Evolutionary conservation across 2,113 vertebrate genomes (phyloP).

Genomic region (Vicugna pacos): DNA sequence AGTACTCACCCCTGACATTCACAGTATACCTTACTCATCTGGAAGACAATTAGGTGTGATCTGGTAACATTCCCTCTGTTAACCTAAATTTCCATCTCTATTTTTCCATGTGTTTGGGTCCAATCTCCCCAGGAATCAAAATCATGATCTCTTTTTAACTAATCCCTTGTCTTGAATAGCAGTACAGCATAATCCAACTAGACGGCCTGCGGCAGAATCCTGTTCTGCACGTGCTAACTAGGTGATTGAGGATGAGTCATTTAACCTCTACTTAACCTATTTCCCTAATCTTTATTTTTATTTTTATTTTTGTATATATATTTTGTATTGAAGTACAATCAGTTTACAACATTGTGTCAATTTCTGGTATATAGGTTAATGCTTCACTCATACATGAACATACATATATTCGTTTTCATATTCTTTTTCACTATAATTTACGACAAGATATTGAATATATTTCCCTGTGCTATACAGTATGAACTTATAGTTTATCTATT

Average conservation of each 20-base stretch:
- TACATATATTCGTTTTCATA: too few relatives aligned
- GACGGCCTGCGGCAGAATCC: background rate
- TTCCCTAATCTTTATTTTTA: background rate
- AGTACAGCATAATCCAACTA: background rate
- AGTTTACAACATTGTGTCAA: too few relatives aligned
- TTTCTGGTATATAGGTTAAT: too few relatives aligned
- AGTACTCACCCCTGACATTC: background rate
- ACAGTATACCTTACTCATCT: background rate
- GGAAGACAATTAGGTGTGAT: background rate
- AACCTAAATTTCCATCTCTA: background rate
- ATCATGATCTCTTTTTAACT: background rate
- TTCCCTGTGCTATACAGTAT: too few relatives aligned
- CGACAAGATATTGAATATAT: too few relatives aligned
- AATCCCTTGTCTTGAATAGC: background rate
- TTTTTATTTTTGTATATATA: too few relatives aligned
- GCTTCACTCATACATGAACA: too few relatives aligned
- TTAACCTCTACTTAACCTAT: background rate
- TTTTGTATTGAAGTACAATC: too few relatives aligned
- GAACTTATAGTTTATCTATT: too few relatives aligned
- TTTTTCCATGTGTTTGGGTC: background rate
- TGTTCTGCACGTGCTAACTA: background rate
- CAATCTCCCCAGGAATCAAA: constrained; percentile 9
- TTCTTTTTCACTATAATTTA: too few relatives aligned
- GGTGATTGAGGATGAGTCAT: background rate
- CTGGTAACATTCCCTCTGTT: background rate